Percentiles rank a stretch among this genome's conserved stretches.
These are phyloP conservation scores for Frankliniella fusca DNA, from an alignment of 2,888 invertebrate genomes.

Conservation along the genomic window DNA sequence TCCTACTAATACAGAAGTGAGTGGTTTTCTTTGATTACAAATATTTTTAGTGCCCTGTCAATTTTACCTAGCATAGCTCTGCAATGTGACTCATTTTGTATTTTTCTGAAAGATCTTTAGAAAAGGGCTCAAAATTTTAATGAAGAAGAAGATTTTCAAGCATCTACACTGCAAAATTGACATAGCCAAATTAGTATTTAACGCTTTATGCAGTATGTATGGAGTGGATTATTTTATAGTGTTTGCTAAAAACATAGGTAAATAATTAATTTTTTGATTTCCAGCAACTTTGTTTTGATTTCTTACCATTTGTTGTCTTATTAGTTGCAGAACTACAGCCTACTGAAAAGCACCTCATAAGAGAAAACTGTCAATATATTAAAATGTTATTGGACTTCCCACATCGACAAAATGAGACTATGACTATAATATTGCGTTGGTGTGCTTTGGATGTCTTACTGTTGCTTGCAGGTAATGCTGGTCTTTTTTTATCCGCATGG, in stretches of 20 bases:
- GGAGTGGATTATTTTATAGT: neutral
- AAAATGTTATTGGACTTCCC: neutral
- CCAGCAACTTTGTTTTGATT: neutral
- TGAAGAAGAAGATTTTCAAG: neutral
- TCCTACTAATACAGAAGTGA: neutral
- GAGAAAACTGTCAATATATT: neutral
- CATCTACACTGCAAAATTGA: neutral
- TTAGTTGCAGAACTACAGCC: neutral
- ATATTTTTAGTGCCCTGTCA: neutral
- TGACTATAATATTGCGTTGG: neutral
- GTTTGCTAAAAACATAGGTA: neutral
- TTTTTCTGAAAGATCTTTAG: neutral
- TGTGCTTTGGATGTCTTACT: neutral
- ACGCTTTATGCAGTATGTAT: neutral
- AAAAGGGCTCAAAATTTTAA: neutral
- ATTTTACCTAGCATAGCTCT: neutral
- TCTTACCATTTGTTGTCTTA: neutral
- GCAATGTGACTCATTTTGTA: neutral
- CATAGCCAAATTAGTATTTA: neutral
- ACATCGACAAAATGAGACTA: neutral
- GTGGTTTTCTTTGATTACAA: neutral
- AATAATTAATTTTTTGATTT: neutral
- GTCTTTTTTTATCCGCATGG: neutral
- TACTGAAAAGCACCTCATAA: neutral
- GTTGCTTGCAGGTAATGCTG: neutral